Conservation (phyloP, 2,888 invertebrate species). For the Sesamia inferens region DNA sequence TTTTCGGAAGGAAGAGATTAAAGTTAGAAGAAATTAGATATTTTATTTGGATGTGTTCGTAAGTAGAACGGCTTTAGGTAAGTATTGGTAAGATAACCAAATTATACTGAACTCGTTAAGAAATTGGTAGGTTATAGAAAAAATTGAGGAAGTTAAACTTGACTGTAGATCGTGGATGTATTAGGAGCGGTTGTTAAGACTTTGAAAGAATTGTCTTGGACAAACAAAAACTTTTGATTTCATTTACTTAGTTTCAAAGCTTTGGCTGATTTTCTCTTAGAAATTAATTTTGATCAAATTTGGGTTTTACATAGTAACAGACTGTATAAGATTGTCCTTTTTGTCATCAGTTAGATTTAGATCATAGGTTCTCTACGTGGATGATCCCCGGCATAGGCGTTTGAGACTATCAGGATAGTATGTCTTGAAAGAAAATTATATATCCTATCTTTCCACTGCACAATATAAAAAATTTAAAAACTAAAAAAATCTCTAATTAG, state of each 20-base stretch:
- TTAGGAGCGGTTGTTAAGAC: neutral
- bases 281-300: neutral
- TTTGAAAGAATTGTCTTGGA: neutral
- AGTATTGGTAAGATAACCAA: constrained; percentile 36
- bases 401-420: no score
- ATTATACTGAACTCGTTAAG: constrained; percentile 15
- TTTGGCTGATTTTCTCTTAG: neutral
- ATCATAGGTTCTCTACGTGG: neutral
- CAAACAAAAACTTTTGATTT: neutral
- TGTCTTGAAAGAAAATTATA: neutral
- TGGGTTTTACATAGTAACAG: neutral
- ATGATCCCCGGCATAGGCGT: no score
- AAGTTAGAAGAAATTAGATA: constrained; percentile 16
- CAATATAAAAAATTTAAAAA: neutral
- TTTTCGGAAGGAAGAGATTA: constrained; percentile 40
- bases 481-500: no score
- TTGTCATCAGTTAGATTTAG: neutral
- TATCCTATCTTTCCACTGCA: neutral
- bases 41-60: constrained; percentile 43
- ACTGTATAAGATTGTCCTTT: neutral
- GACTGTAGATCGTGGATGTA: constrained; percentile 17
- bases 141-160: constrained; percentile 23
- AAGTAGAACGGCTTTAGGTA: constrained; percentile 51
- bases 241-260: neutral
- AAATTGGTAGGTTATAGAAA: constrained; percentile 21